Percentiles rank a stretch among this genome's conserved stretches.
Conservation (phyloP, 2,797 vertebrate genomes). For the Trichosurus vulpecula region DNA sequence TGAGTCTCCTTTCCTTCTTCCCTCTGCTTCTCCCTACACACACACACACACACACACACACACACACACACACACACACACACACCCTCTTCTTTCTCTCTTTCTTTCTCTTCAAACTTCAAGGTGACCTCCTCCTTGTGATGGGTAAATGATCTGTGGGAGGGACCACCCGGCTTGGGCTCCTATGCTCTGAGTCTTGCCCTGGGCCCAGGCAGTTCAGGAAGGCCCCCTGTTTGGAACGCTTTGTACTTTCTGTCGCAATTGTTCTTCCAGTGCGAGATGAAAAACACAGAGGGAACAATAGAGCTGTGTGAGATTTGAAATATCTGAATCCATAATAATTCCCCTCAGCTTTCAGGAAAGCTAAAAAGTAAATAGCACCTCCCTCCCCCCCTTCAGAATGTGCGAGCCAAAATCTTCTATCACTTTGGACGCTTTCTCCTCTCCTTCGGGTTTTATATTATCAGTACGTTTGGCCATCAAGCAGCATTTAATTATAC, state of each 20-base stretch:
- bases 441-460: constrained; percentile 81
- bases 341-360: constrained; percentile 84
- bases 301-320: constrained; percentile 87
- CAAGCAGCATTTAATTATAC: constrained; percentile 84
- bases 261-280: constrained; percentile 85
- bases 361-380: constrained; percentile 86
- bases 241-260: constrained; percentile 88
- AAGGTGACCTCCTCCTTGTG: constrained; percentile 85
- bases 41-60: not conserved
- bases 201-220: constrained; percentile 83
- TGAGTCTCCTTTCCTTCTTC: constrained; percentile 78
- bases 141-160: constrained; percentile 80
- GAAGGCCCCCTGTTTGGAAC: constrained; percentile 83
- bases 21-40: constrained; percentile 33
- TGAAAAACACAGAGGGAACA: constrained; percentile 85
- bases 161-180: constrained; percentile 86
- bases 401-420: constrained; percentile 83
- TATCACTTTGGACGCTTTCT: constrained; percentile 77
- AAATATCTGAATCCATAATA: constrained; percentile 89
- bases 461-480: constrained; percentile 81
- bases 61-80: not conserved
- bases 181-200: constrained; percentile 81
- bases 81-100: not conserved
- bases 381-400: constrained; percentile 78
- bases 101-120: constrained; percentile 82